Evolutionary conservation across 2,888 invertebrate species (phyloP), one percentile per base, ranked within the genome.

Genomic region (Opisthograptis luteolata): DNA sequence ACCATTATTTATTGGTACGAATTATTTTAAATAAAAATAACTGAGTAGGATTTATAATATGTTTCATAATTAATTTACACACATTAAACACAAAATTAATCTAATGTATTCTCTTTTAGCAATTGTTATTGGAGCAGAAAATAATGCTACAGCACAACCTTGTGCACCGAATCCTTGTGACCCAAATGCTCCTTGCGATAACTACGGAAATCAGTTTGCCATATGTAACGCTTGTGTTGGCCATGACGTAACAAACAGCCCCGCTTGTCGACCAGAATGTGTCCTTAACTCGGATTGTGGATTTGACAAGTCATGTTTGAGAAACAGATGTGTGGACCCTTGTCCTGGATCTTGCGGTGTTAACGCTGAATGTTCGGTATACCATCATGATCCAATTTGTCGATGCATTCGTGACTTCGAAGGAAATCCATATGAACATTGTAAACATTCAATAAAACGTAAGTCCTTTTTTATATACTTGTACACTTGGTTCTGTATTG

Each of bases 241-340:
- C 30, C 92, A 94, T 0, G 92, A 93, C 60, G 92, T 93, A 24
- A 86, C 92, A 31, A 93, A 93, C 60, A 94, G 94, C 79, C 94
- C 95, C 15, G 92, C 92, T 20, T 97, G 97, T 64, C 92, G 95
- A 71, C 96, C 96, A 20, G 96, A 97, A 85, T 97, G 97, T 82
- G 84, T 97, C 37, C 92, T 94, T 9, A 95, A 94, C 71, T 93
- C 95, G 1, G 96, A 97, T 69, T 97, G 97, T 87, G 92, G 94
- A 37, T 95, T 95, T 69, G 91, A 95, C 73, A 94, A 92, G 69
- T 95, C 96, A 44, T 97, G 96, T 72, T 84, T 96, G 39, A 93
- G 93, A 56, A 93, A 94, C 64, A 93, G 91, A 73, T 97, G 97
- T 72, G 79, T 93, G 8, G 95, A 96, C 80, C 96, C 96, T 10